Evolutionary conservation across 2,797 vertebrate genomes (phyloP).

Genomic region (Carcharodon carcharias): DNA sequence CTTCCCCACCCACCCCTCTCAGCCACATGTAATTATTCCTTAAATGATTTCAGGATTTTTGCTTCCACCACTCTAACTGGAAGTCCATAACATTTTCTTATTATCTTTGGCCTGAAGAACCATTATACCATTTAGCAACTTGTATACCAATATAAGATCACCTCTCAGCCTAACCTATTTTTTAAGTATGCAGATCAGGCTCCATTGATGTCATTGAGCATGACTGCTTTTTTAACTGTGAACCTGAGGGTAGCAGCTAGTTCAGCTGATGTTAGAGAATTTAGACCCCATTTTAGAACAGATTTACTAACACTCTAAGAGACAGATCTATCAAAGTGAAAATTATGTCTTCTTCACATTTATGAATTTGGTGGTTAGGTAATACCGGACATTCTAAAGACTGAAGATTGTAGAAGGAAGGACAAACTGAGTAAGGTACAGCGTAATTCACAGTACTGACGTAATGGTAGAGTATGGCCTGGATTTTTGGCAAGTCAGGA

Average conservation of each 20-base stretch:
- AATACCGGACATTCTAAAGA: not conserved
- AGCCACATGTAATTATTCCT: not conserved
- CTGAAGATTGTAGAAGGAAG: not conserved
- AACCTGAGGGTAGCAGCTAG: not conserved
- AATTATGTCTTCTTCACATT: not conserved
- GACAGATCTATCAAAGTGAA: not conserved
- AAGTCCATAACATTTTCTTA: not conserved
- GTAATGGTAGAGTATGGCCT: not conserved
- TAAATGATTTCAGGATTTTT: not conserved
- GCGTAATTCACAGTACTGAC: not conserved
- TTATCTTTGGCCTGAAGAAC: not conserved
- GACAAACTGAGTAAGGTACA: not conserved
- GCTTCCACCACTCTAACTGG: not conserved
- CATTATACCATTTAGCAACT: not conserved
- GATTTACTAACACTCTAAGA: not conserved
- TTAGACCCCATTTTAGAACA: not conserved
- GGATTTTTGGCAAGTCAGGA: too few species aligned
- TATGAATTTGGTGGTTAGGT: not conserved
- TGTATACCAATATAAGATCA: not conserved
- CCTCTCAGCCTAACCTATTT: not conserved
- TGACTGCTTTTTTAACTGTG: not conserved
- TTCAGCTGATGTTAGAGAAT: not conserved
- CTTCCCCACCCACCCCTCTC: not conserved
- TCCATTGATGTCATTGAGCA: not conserved
- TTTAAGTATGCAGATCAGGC: not conserved